Conservation (phyloP, 2,797 vertebrate species). For the Rallus crepitans region DNA sequence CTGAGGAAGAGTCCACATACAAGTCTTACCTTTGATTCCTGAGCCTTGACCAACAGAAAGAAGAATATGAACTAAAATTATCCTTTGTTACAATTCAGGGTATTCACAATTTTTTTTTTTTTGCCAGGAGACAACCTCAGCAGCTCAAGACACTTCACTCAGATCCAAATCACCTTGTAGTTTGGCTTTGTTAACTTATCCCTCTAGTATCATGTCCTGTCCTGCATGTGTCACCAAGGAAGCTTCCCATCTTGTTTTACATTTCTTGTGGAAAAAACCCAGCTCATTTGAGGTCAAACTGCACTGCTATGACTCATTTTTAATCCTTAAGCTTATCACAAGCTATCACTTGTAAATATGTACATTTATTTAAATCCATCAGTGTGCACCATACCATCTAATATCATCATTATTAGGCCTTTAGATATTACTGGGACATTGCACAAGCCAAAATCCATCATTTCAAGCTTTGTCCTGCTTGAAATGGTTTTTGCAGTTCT, state of each 20-base stretch:
- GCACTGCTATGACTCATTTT: neutral
- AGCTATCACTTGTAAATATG: conserved; percentile 14
- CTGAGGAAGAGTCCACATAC: neutral
- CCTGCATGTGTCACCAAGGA: neutral
- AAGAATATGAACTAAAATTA: neutral
- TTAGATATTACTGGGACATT: neutral
- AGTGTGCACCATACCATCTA: conserved; percentile 6
- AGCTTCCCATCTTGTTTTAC: neutral
- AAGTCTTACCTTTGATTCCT: neutral
- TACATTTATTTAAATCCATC: conserved; percentile 13
- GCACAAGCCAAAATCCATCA: neutral
- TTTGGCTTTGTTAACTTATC: neutral
- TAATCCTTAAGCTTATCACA: conserved; percentile 14
- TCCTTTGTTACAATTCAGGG: neutral
- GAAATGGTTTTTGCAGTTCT: conserved; percentile 40
- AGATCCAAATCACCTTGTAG: neutral
- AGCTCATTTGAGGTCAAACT: neutral
- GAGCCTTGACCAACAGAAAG: neutral
- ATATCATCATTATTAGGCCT: neutral
- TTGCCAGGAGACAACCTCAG: neutral
- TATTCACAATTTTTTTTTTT: neutral
- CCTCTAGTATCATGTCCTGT: neutral
- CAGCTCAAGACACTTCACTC: neutral
- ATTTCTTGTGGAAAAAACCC: neutral
- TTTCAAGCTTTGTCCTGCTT: conserved; percentile 17